phyloP scores from a whole-genome alignment of 2,113 vertebrate genomes.

The Oceanodroma tethys region DNA sequence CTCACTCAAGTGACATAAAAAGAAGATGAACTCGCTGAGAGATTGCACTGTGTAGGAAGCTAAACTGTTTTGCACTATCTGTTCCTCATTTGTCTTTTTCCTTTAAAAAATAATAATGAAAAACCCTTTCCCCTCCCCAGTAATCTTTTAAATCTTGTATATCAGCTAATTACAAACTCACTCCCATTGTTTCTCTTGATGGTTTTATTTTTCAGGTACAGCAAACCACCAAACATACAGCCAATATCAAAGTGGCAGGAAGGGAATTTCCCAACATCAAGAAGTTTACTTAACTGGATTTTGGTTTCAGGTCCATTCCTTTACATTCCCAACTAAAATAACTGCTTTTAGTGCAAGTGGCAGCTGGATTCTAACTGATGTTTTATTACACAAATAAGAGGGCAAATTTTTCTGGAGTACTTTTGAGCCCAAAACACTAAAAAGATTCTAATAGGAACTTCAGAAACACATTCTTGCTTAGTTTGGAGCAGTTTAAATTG shows the following conservation, averaged over 20 bases:
- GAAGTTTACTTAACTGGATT: not conserved
- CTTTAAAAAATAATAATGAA: not conserved
- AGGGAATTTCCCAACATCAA: not conserved
- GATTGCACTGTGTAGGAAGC: not conserved
- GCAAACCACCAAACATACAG: not conserved
- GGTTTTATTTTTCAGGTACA: not conserved
- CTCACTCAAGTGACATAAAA: not conserved
- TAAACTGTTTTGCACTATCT: not conserved
- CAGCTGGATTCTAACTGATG: not conserved
- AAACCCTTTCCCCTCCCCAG: not conserved
- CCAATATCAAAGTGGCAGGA: not conserved
- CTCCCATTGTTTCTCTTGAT: not conserved
- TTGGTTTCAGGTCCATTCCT: not conserved
- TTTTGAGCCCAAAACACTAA: not conserved
- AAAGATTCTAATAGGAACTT: not conserved
- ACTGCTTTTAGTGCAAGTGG: not conserved
- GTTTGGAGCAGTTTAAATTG: not conserved
- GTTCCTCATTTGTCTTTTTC: conserved; percentile 18
- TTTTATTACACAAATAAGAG: not conserved
- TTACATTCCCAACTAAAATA: not conserved
- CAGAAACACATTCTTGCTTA: not conserved
- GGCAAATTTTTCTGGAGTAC: not conserved
- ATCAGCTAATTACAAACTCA: not conserved
- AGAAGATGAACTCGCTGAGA: not conserved
- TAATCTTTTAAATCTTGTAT: not conserved